Evolutionary conservation across 2,797 vertebrate genomes (phyloP), one percentile per base, ranked within the genome.

Genomic region (Vespertilio murinus): DNA sequence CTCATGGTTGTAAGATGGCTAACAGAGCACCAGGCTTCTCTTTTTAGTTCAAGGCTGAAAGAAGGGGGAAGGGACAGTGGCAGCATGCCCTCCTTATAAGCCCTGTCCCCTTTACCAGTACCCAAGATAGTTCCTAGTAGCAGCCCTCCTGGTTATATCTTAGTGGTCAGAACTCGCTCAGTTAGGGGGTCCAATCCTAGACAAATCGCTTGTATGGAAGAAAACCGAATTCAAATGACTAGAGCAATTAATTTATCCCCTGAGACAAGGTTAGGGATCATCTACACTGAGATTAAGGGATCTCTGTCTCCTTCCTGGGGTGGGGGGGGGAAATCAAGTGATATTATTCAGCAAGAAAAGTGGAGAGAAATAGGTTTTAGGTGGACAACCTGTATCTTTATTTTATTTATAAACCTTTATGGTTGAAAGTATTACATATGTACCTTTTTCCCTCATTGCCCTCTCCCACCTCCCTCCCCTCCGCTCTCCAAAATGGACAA

Each of bases 171-270:
- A 91, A 82, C 14, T 85, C 5, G 2, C 9, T 86, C 38, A 16
- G 18, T 12, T 94, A 16, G 49, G 52, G 28, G 33, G 42, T 38
- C 56, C 70, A 74, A 90, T 38, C n/a, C 28, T 79, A 95, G 59
- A 69, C 13, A 90, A 93, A 65, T 82, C 5, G 28, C n/a, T 73
- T 82, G 45, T 88, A 33, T 54, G 70, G 17, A 59, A 35, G 35
- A 82, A 91, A 87, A 82, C 23, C 47, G 14, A 86, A 89, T 78
- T 71, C 42, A 89, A 86, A 91, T 28, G 52, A 90, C 20, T 40
- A 35, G 47, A 92, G 12, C 18, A 87, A 85, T 81, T 88, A 70
- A 49, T 90, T 71, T 71, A 33, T 83, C 0, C 8, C 3, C 9
- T 77, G 18, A n/a, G 33, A 16, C 14, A 45, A 52, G 47, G 28